Percentiles rank a stretch among this genome's conserved stretches.
phyloP scores from a whole-genome alignment of 2,888 invertebrate genomes.

The Pinctada fucata region DNA sequence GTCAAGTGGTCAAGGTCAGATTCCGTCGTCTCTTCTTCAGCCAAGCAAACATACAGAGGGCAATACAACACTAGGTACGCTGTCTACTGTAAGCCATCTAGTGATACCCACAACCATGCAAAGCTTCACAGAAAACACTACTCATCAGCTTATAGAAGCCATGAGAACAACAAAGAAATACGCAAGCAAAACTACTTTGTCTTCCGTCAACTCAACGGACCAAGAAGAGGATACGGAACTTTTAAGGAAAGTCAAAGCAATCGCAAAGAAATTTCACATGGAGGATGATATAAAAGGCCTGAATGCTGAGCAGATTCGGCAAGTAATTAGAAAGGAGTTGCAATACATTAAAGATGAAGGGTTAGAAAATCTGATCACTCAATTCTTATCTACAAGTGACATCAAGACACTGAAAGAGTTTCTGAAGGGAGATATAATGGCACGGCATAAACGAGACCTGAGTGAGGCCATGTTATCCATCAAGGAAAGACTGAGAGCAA shows the following conservation, averaged over 20 bases:
- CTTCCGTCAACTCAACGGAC: constrained; percentile 2
- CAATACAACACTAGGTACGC: not conserved
- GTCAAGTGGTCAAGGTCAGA: not conserved
- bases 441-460: constrained; percentile 8
- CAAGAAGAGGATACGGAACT: not conserved
- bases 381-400: constrained; percentile 32
- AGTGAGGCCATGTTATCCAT: not conserved
- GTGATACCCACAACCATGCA: not conserved
- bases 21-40: not conserved
- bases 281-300: not conserved
- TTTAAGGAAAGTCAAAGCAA: not conserved
- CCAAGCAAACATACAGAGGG: not conserved
- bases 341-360: constrained; percentile 22
- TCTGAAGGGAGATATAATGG: constrained; percentile 14
- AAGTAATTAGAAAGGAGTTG: not conserved
- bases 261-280: not conserved
- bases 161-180: not conserved
- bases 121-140: not conserved
- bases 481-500: not conserved
- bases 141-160: too few relatives aligned
- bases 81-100: not conserved
- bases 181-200: constrained; percentile 9
- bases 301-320: not conserved
- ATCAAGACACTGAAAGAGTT: constrained; percentile 33
- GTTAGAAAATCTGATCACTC: not conserved